Evolutionary conservation across 1,140 invertebrate genomes (phyloP), one percentile per base, ranked within the genome.

Genomic region (Heterodera schachtii): DNA sequence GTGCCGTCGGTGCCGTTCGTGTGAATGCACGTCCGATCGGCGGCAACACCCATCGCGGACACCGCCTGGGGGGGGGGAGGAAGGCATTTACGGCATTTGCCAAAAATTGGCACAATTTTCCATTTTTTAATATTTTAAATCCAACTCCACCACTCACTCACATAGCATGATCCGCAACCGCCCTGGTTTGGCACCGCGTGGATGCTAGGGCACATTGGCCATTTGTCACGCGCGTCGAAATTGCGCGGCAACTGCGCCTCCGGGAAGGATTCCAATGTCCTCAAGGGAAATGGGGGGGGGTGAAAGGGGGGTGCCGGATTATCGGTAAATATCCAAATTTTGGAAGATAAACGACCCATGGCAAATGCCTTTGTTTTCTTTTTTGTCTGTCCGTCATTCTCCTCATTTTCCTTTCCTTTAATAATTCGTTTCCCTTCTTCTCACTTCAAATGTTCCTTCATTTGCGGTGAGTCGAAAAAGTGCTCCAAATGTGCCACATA

Each of bases 151-250:
- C n/a, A 49, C 47, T 5, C 13, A 81, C 86, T 82, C 86, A 92
- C 91, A 91, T 91, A 92, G 87, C 92, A 92, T 44, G 91, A 92
- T 43, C 92, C 92, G 87, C 92, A 92, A 52, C 89, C 87, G 16
- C 92, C 91, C 84, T 92, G 92, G 86, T 92, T 92, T 49, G 80
- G 79, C 21, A 86, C 84, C 21, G 84, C 44, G 60, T 85, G 84
- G n/a, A 86, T 67, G 41, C 77, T 70, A 5, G 79, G 67, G 66
- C 85, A 86, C 44, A 82, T 73, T 16, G 85, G 84, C 85, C 85
- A 86, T 79, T 86, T 86, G 19, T 84, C 83, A 19, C 85, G 73
- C n/a, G 86, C 84, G 60, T 86, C 85, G 43, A 86, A 86, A 43
- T 73, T 49, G 31, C 84, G 64, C 19, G 85, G 85, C 71, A 86